A percentile compares a stretch with the other conserved stretches of the same genome.
phyloP scores from a whole-genome alignment of 53 echinoderm and acorn worm species.

The Patiria pectinifera region DNA sequence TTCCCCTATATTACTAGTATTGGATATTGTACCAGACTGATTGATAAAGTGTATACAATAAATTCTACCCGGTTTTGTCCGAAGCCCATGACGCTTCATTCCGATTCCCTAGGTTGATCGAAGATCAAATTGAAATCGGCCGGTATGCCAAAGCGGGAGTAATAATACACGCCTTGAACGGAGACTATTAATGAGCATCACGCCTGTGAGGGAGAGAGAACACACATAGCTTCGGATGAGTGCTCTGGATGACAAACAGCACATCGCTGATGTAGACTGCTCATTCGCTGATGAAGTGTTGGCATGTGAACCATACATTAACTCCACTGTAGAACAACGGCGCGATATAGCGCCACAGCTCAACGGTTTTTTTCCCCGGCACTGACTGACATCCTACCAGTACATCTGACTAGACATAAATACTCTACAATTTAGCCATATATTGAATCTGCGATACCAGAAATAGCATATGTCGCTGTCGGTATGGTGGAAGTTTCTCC shows the following conservation, averaged over 20 bases:
- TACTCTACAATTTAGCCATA: background rate
- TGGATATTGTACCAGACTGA: too few relatives aligned
- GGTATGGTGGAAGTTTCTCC: background rate
- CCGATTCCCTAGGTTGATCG: background rate
- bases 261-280: background rate
- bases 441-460: background rate
- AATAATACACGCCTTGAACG: background rate
- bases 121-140: background rate
- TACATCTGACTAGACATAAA: background rate
- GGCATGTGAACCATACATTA: background rate
- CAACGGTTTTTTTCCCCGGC: too few relatives aligned
- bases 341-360: too few relatives aligned
- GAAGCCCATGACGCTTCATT: background rate
- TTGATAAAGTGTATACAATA: too few relatives aligned
- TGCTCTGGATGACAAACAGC: background rate
- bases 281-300: background rate
- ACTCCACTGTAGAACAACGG: background rate
- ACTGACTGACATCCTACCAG: background rate
- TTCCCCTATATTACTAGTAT: too few relatives aligned
- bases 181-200: background rate
- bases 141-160: background rate
- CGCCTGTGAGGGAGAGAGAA: background rate
- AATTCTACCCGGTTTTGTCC: background rate
- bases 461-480: background rate
- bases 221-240: constrained; percentile 5